phyloP scores from a whole-genome alignment of 2,888 invertebrate genomes.

The Drosophila fungiperda region DNA sequence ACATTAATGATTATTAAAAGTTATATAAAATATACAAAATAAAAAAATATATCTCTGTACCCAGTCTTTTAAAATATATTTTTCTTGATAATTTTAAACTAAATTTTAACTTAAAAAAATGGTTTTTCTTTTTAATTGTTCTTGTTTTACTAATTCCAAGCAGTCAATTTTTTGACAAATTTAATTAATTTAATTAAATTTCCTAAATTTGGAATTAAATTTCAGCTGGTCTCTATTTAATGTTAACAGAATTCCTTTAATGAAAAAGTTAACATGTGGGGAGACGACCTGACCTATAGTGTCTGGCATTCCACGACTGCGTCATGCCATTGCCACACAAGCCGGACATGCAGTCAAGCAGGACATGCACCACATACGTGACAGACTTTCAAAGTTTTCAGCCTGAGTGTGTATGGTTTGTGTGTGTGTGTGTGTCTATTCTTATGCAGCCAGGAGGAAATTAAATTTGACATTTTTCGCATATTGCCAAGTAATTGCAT shows the following conservation, averaged over 20 bases:
- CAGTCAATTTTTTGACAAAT: neutral
- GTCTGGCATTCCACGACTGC: conserved; percentile 18
- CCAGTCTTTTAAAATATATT: neutral
- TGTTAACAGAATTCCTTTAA: conserved; percentile 1
- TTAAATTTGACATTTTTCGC: conserved; percentile 67
- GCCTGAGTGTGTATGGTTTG: neutral
- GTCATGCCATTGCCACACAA: conserved; percentile 42
- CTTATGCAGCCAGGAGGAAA: conserved; percentile 27
- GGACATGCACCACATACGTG: conserved; percentile 31
- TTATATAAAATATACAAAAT: neutral
- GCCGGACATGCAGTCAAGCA: conserved; percentile 41
- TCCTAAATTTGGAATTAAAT: neutral
- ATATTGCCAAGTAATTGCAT: conserved; percentile 66
- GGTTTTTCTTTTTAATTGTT: neutral
- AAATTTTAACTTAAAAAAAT: neutral
- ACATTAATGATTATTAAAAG: neutral
- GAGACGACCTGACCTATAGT: conserved; percentile 12
- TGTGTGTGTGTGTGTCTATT: conserved; percentile 13
- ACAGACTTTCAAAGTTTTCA: conserved; percentile 8
- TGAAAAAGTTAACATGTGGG: conserved; percentile 9
- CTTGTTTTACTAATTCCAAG: neutral
- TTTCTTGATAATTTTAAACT: neutral
- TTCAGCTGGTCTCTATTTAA: neutral
- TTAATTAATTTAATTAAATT: too few relatives aligned
- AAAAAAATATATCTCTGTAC: neutral